Evolutionary conservation across 2,888 invertebrate species (phyloP), one percentile per base, ranked within the genome.

Genomic region (Trissolcus japonicus): DNA sequence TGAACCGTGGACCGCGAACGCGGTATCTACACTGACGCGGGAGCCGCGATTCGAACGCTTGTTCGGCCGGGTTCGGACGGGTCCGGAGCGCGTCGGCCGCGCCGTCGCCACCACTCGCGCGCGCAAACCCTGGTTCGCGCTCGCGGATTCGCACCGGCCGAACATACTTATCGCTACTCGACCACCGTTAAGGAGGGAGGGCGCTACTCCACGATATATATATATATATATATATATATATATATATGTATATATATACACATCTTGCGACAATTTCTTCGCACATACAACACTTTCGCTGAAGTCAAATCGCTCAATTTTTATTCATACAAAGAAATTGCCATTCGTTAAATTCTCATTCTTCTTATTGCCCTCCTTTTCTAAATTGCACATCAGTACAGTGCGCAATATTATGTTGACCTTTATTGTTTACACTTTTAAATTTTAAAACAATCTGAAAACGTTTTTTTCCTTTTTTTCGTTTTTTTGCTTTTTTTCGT

Each of bases 1-100:
- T 87, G 87, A 87, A 88, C 88, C 88, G 88, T 88, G 88, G 88
- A 88, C 88, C 88, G 88, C 88, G 88, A 84, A 89, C 86, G 88
- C 88, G 88, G 88, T 86, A 86, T 86, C 84, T 88, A 86, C 87
- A 89, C 88, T 89, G 88, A 88, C 87, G 88, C 88, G 88, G 88
- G 88, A 86, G 84, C 80, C 83, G 84, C 86, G 85, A 89, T 89
- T 89, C 88, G 88, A 89, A 88, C 85, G 81, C 59, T 69, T 80
- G 81, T 87, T 88, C 88, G 88, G 87, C 83, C 80, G 81, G 80
- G 80, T 82, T 88, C 88, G 88, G 85, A 66, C 40, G 35, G 35
- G 4, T 72, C 83, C 87, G 87, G 66, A 55, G 13, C 0, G 0
- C 7, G 63, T 86, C 88, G 88, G 81, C 67, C 76, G 80, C 78